Evolutionary conservation across 2,797 vertebrate species (phyloP).

Genomic region (Pachyuromys duprasi): DNA sequence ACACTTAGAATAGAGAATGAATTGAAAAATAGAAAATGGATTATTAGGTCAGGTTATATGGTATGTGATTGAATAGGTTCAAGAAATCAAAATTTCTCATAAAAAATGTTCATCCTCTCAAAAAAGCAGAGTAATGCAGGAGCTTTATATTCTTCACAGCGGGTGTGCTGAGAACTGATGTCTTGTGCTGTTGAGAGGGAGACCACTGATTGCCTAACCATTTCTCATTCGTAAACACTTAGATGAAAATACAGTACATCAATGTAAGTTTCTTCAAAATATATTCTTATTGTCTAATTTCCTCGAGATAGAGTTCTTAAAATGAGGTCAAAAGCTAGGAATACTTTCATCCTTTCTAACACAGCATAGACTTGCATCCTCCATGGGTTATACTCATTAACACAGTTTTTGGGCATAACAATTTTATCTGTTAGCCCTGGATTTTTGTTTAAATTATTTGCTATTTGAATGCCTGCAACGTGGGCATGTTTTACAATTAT

Average conservation of each 20-base stretch:
- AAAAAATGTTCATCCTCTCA: not conserved
- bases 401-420: not conserved
- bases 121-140: not conserved
- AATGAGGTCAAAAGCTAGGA: not conserved
- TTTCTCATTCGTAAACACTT: slow-evolving; percentile 50
- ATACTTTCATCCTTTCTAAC: slow-evolving; percentile 26
- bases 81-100: not conserved
- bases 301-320: not conserved
- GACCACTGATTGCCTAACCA: not conserved
- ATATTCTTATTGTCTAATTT: slow-evolving; percentile 46
- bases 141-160: not conserved
- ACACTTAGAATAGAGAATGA: not conserved
- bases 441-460: slow-evolving; percentile 36
- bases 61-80: not conserved
- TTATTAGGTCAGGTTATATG: not conserved
- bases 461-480: not conserved
- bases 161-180: not conserved
- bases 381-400: slow-evolving; percentile 14
- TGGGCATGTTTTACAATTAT: not conserved
- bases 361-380: not conserved
- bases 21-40: not conserved
- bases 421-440: not conserved
- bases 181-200: slow-evolving; percentile 20
- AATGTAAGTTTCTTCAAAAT: not conserved
- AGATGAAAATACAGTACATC: slow-evolving; percentile 39